Conservation (phyloP, 2,888 invertebrate species). For the Nemurella pictetii region DNA sequence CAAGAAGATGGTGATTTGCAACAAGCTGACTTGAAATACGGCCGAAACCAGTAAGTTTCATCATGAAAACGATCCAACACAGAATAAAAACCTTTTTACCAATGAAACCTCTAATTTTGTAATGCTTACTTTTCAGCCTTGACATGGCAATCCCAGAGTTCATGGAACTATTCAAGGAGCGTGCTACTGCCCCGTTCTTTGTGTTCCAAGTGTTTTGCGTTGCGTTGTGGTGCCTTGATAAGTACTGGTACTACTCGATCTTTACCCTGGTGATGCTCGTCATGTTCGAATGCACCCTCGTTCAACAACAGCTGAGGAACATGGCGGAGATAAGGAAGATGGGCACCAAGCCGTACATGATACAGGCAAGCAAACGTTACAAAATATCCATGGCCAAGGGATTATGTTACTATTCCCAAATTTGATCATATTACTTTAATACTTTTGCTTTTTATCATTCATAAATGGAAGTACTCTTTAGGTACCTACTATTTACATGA, state of each 20-base stretch:
- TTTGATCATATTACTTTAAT: no score
- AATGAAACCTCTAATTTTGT: no score
- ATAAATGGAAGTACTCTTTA: no score
- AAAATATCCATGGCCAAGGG: no score
- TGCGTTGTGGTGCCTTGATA: conserved; percentile 97
- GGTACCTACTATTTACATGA: no score
- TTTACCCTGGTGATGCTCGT: conserved; percentile 96
- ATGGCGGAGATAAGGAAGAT: conserved; percentile 99
- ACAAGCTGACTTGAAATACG: conserved; percentile 79
- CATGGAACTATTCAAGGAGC: conserved; percentile 92
- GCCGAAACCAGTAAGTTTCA: conserved; percentile 77
- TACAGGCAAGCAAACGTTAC: conserved; percentile 58
- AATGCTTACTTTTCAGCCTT: conserved; percentile 59
- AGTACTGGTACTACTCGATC: conserved; percentile 97
- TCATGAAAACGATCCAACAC: not conserved
- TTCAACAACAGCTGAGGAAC: conserved; percentile 95
- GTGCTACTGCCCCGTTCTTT: conserved; percentile 99
- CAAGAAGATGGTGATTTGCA: conserved; percentile 78
- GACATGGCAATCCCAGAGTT: conserved; percentile 93
- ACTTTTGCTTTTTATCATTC: no score
- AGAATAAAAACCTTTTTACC: not conserved
- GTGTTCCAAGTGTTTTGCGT: conserved; percentile 99
- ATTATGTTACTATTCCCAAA: no score
- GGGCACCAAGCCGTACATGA: conserved; percentile 95
- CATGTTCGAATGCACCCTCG: conserved; percentile 95